These are phyloP conservation scores for Campoletis sonorensis DNA, from an alignment of 1,140 invertebrate genomes.

Conservation along the genomic window DNA sequence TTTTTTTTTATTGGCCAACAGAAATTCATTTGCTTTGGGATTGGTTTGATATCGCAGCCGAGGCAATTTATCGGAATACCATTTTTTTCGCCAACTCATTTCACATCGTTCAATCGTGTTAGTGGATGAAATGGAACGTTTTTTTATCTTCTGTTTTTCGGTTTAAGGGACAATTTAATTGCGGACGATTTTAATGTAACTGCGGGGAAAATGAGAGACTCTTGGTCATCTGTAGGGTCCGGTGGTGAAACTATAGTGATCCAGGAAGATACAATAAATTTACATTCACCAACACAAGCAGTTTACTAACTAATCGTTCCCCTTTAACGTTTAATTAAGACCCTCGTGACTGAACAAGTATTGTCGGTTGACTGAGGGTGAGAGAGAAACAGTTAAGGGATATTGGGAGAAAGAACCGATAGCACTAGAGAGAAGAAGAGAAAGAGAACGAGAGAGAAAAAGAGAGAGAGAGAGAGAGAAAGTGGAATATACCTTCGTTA, in stretches of 20 bases:
- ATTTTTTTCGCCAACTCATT: too few species aligned
- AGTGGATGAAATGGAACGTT: too few species aligned
- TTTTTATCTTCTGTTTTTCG: too few species aligned
- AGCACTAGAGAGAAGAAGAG: neutral
- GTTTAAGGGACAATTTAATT: too few species aligned
- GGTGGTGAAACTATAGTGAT: neutral
- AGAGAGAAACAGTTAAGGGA: slow-evolving; percentile 28
- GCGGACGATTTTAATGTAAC: neutral
- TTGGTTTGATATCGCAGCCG: too few species aligned
- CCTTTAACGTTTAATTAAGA: slow-evolving; percentile 61
- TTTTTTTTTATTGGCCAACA: too few species aligned
- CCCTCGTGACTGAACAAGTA: slow-evolving; percentile 50
- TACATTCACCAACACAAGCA: slow-evolving; percentile 42
- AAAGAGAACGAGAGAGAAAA: slow-evolving; percentile 30
- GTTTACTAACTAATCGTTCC: slow-evolving; percentile 58
- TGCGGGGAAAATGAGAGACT: neutral
- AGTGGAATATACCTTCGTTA: slow-evolving; percentile 28
- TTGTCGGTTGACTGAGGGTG: slow-evolving; percentile 45
- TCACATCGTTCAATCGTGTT: too few species aligned
- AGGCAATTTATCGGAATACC: too few species aligned
- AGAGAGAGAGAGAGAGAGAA: slow-evolving; percentile 27
- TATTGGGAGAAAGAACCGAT: neutral
- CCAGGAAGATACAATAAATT: slow-evolving; percentile 45
- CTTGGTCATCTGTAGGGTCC: too few species aligned
- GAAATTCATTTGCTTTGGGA: too few species aligned